Conservation (phyloP, 1,140 invertebrate genomes). For the Hyphantria cunea region DNA sequence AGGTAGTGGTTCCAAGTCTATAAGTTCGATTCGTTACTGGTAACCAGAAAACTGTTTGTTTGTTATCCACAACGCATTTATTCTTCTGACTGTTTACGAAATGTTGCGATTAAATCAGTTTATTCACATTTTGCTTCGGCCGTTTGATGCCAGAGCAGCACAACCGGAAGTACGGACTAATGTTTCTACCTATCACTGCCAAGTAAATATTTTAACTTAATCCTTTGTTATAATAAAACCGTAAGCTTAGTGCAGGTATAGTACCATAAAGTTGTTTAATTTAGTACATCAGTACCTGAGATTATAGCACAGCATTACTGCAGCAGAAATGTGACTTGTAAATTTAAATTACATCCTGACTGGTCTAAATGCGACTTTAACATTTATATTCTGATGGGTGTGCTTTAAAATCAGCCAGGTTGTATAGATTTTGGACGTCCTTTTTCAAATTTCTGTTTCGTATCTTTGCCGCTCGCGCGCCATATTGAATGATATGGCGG, state of each 20-base stretch:
- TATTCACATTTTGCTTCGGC: conserved; percentile 53
- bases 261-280: conserved; percentile 10
- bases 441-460: no score
- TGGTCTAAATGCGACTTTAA: conserved; percentile 1
- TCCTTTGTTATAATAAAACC: conserved; percentile 6
- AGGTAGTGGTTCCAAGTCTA: no score
- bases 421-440: no score
- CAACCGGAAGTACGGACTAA: conserved; percentile 4
- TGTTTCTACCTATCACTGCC: conserved; percentile 25
- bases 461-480: no score
- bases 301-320: conserved; percentile 8
- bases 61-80: conserved; percentile 20
- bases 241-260: conserved; percentile 10
- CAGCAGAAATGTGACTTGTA: conserved; percentile 15
- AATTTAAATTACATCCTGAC: conserved; percentile 18
- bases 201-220: conserved; percentile 34
- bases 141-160: conserved; percentile 42
- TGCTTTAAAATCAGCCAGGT: no score
- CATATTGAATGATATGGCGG: no score
- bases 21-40: background rate
- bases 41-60: background rate
- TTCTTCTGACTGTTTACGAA: conserved; percentile 46
- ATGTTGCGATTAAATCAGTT: conserved; percentile 49
- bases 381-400: no score
- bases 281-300: conserved; percentile 10